Percentiles rank a stretch among this genome's conserved stretches.
Evolutionary conservation across 2,888 invertebrate genomes (phyloP).

Genomic region (Campoplex capitator): DNA sequence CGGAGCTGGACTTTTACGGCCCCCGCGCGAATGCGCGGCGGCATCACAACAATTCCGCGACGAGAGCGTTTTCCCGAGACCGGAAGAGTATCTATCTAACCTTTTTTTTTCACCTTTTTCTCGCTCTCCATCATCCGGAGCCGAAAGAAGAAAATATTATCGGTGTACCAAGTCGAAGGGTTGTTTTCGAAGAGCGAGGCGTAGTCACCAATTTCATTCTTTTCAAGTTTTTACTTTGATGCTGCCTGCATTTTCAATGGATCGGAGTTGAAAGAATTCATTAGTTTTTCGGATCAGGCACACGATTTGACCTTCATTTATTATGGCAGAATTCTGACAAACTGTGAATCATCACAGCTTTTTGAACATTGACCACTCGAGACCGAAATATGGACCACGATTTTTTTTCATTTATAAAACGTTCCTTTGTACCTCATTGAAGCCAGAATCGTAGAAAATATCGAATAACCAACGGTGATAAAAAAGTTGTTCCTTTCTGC

Average conservation of each 20-base stretch:
- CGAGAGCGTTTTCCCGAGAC: constrained; percentile 60
- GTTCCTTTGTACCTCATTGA: too few relatives aligned
- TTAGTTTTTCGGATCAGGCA: too few relatives aligned
- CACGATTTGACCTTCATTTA: too few relatives aligned
- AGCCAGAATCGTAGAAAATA: too few relatives aligned
- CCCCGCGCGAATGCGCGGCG: constrained; percentile 44
- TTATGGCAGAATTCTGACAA: background rate
- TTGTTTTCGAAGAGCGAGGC: background rate
- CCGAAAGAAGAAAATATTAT: background rate
- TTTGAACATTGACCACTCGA: background rate
- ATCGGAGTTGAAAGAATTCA: background rate
- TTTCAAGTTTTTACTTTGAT: background rate
- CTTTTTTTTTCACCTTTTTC: background rate
- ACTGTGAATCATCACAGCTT: background rate
- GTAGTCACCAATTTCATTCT: background rate
- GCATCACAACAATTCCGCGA: constrained; percentile 52
- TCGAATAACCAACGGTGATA: too few relatives aligned
- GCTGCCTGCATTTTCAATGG: background rate
- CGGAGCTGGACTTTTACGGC: constrained; percentile 65
- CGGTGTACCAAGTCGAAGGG: background rate
- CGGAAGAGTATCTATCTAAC: constrained; percentile 54
- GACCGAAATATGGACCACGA: too few relatives aligned
- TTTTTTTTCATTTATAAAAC: too few relatives aligned
- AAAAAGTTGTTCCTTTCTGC: background rate
- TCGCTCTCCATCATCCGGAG: constrained; percentile 9